Conservation (phyloP, 2,113 vertebrate species). For the Ia io region DNA sequence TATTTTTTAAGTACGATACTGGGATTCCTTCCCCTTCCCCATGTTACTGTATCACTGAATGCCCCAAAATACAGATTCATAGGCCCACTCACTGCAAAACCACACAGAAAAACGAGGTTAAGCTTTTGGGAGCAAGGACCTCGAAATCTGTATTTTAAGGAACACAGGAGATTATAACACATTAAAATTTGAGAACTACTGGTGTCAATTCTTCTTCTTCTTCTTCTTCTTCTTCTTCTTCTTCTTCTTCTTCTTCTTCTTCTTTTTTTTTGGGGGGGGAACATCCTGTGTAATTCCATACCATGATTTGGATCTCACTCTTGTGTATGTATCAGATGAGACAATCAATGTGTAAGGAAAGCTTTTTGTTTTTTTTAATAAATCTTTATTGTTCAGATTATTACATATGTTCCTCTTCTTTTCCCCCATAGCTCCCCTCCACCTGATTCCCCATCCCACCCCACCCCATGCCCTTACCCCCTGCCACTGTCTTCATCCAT, state of each 20-base stretch:
- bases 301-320: not conserved
- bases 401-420: no score
- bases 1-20: not conserved
- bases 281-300: not conserved
- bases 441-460: no score
- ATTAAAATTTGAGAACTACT: not conserved
- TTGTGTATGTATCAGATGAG: not conserved
- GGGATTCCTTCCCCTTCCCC: not conserved
- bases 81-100: not conserved
- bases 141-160: not conserved
- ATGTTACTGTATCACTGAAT: not conserved
- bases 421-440: no score
- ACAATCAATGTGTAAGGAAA: not conserved
- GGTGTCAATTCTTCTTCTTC: not conserved
- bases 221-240: no score
- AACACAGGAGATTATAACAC: not conserved
- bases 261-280: not conserved
- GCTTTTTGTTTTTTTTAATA: no score
- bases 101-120: not conserved
- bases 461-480: no score
- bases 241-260: no score
- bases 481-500: no score
- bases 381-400: no score
- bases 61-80: not conserved
- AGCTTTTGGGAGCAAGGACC: not conserved